phyloP scores from a whole-genome alignment of 2,113 vertebrate species.

The Scalopus aquaticus region DNA sequence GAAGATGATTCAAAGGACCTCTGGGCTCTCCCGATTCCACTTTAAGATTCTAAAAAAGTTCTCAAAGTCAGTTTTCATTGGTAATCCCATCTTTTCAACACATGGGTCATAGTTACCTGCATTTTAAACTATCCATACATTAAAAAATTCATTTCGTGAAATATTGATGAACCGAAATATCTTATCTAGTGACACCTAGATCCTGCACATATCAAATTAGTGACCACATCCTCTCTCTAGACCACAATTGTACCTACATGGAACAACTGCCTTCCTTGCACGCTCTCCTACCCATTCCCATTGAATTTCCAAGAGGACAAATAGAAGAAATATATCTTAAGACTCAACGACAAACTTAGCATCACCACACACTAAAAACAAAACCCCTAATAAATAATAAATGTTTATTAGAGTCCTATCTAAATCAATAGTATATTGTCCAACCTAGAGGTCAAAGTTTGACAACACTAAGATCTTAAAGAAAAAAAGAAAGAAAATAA shows the following conservation, averaged over 20 bases:
- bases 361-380: neutral
- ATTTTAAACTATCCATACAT: slow-evolving; percentile 4
- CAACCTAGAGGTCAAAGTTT: neutral
- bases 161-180: neutral
- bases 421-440: neutral
- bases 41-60: slow-evolving; percentile 90
- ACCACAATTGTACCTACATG: neutral
- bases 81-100: neutral
- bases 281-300: neutral
- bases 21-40: slow-evolving; percentile 90
- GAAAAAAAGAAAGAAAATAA: neutral
- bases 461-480: neutral
- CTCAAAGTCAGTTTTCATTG: slow-evolving; percentile 56
- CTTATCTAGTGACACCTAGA: neutral
- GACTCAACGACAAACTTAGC: neutral
- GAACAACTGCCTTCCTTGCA: neutral
- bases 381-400: neutral
- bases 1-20: slow-evolving; percentile 90
- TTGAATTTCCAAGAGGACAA: neutral
- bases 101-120: neutral
- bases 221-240: neutral
- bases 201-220: neutral
- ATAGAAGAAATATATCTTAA: slow-evolving; percentile 20
- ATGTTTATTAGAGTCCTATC: neutral
- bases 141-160: slow-evolving; percentile 18